phyloP scores from a whole-genome alignment of 2,113 vertebrate species.

The Melanerpes formicivorus region DNA sequence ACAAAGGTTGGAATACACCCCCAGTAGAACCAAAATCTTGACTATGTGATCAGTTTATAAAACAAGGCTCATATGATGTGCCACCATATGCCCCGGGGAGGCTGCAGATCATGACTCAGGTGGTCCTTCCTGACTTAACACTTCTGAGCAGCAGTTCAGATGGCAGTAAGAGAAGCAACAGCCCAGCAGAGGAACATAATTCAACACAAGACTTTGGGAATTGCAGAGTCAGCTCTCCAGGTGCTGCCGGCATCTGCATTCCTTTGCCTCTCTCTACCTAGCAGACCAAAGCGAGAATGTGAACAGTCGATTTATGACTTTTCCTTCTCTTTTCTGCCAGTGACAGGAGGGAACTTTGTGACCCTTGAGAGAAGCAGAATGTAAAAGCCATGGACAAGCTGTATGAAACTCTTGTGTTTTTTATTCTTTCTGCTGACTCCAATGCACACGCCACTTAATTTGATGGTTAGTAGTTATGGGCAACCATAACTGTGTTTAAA shows the following conservation, averaged over 20 bases:
- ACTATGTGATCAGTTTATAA: background rate
- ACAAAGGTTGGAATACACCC: rapidly evolving
- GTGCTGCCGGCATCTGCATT: rapidly evolving
- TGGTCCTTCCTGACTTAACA: background rate
- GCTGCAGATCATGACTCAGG: background rate
- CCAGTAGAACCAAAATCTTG: background rate
- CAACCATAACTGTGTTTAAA: background rate
- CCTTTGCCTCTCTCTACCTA: background rate
- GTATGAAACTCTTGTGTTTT: background rate
- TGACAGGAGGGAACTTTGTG: background rate
- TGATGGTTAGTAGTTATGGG: background rate
- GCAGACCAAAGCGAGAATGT: background rate
- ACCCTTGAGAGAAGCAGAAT: background rate
- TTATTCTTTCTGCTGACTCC: background rate
- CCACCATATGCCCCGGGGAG: background rate
- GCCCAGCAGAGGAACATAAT: background rate
- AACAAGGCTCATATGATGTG: rapidly evolving
- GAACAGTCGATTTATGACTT: background rate
- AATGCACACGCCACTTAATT: background rate
- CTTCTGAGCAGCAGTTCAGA: background rate
- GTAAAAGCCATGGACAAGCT: background rate
- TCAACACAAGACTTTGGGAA: background rate
- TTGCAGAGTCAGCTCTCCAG: background rate
- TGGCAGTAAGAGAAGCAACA: background rate
- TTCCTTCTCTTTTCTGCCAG: background rate